phyloP scores from a whole-genome alignment of 1,140 invertebrate genomes.

The Anagrus nilaparvatae region DNA sequence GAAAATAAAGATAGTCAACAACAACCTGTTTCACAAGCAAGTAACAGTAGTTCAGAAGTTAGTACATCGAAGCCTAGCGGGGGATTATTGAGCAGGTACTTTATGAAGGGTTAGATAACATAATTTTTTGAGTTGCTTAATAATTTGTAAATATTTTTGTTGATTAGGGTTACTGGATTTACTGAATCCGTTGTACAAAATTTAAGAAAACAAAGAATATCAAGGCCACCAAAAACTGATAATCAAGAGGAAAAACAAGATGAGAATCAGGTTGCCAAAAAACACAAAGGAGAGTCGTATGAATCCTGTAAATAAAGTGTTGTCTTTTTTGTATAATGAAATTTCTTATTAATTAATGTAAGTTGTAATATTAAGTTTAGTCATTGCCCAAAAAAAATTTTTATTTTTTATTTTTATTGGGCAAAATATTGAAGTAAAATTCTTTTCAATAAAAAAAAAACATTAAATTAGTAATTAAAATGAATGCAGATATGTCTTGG shows the following conservation, averaged over 20 bases:
- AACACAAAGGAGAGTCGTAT: slow-evolving; percentile 33
- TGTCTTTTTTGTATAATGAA: slow-evolving; percentile 27
- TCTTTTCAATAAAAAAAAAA: slow-evolving; percentile 16
- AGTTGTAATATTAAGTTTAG: slow-evolving; percentile 24
- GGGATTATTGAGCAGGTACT: slow-evolving; percentile 19
- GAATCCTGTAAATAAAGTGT: slow-evolving; percentile 43
- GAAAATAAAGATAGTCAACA: slow-evolving; percentile 16
- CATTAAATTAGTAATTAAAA: no score
- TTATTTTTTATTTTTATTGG: not conserved
- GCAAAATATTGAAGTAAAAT: slow-evolving; percentile 18
- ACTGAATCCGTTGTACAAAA: no score
- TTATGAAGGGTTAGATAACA: slow-evolving; percentile 20
- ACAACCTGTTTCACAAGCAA: slow-evolving; percentile 7
- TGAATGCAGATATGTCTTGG: no score
- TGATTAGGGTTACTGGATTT: no score
- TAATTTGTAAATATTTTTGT: no score
- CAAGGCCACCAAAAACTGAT: slow-evolving; percentile 32
- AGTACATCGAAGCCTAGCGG: slow-evolving; percentile 27
- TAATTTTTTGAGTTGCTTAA: slow-evolving; percentile 23
- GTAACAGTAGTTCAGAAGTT: slow-evolving; percentile 18
- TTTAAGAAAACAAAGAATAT: slow-evolving; percentile 36
- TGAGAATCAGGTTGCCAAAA: slow-evolving; percentile 27
- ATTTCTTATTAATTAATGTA: slow-evolving; percentile 18
- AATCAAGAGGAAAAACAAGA: slow-evolving; percentile 30
- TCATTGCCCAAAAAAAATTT: slow-evolving; percentile 20